Percentiles rank a stretch among this genome's conserved stretches.
phyloP scores from a whole-genome alignment of 2,113 vertebrate genomes.

The Serilophus lunatus region DNA sequence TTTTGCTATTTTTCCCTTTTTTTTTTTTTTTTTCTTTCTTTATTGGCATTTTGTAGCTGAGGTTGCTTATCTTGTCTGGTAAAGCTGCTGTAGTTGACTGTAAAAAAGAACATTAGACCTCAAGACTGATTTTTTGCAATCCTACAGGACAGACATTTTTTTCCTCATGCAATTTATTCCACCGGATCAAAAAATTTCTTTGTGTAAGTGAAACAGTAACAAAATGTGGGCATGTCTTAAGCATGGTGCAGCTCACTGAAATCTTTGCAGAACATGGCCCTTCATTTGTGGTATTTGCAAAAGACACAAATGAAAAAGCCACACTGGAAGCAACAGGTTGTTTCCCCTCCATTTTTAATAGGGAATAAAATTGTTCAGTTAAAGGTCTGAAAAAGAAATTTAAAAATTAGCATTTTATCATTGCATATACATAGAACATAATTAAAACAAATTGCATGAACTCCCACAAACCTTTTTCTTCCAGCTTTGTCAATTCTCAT shows the following conservation, averaged over 20 bases:
- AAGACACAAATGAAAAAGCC: not conserved
- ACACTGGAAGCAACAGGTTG: not conserved
- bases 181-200: not conserved
- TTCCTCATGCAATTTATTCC: not conserved
- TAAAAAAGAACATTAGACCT: not conserved
- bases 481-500: not conserved
- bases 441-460: not conserved
- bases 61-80: not conserved
- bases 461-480: not conserved
- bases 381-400: too few species aligned
- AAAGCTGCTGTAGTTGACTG: not conserved
- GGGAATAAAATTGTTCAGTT: not conserved
- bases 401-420: not conserved
- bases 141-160: not conserved
- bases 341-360: not conserved
- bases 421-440: not conserved
- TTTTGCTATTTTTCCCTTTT: too few species aligned
- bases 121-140: not conserved
- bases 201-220: fast-evolving
- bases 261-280: not conserved
- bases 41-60: not conserved
- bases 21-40: not conserved
- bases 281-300: not conserved
- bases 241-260: not conserved
- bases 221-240: not conserved